Evolutionary conservation across 2,888 invertebrate genomes (phyloP), one percentile per base, ranked within the genome.

Genomic region (Apotomis capreana): DNA sequence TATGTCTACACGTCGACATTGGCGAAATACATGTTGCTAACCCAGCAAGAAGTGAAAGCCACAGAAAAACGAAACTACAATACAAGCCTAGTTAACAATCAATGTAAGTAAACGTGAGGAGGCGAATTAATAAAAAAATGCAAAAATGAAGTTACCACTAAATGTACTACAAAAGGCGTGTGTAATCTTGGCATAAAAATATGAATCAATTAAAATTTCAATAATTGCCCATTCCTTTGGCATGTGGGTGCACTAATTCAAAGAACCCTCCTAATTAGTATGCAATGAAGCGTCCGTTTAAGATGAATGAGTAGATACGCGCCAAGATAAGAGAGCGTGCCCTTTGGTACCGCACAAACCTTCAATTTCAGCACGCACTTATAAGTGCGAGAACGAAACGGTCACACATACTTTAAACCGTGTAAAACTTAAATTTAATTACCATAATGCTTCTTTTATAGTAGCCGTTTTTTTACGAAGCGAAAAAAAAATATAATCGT

Each of bases 301-400:
- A 89, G 89, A 90, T 89, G 84, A 72, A 72, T 74, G 83, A 81
- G 82, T 83, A 83, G 88, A 91, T 90, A 88, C 63, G 78, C 76
- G 69, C 77, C 78, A 81, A 79, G 82, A 83, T 84, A 84, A 81
- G 80, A 77, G 78, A 86, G 87, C 88, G 89, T 89, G 87, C 87
- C 84, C 81, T 83, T 83, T 77, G 77, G 76, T 78, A 74, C 77
- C 76, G 73, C 76, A 79, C 76, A 77, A 78, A 76, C 77, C 78
- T 76, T 73, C 76, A 77, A 75, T 76, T 73, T 64, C 74, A 69
- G 65, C 70, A 12, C 68, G 63, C 46, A 51, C 62, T 68, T 71
- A 60, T 58, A 58, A n/a, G 58, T 68, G 52, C 44, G 15, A 68
- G 63, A 72, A 71, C 57, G 57, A 67, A 71, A 68, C 9, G 44